These are phyloP conservation scores for Dasyornis broadbenti DNA, from an alignment of 2,113 vertebrate species.

Conservation along the genomic window DNA sequence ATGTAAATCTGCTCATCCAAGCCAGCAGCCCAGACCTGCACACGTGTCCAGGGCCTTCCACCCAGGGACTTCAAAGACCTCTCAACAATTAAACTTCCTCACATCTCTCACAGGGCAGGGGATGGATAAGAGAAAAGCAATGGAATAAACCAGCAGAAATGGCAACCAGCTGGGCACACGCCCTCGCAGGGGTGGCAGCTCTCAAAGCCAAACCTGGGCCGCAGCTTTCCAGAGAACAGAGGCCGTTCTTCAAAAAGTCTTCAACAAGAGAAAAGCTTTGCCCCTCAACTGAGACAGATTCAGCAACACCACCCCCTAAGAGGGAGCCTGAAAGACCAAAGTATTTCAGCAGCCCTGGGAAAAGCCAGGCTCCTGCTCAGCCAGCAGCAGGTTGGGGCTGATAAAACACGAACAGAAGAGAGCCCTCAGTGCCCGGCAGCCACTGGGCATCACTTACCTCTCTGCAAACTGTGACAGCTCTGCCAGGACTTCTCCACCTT, in stretches of 20 bases:
- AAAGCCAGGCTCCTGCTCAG: neutral
- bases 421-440: rapidly evolving
- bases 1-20: neutral
- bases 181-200: neutral
- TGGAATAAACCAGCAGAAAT: neutral
- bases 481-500: rapidly evolving
- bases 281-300: rapidly evolving
- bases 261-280: rapidly evolving
- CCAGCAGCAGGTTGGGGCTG: neutral
- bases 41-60: rapidly evolving
- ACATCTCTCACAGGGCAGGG: neutral
- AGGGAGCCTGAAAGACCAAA: neutral
- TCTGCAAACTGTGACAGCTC: neutral
- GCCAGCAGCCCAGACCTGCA: neutral
- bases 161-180: no score
- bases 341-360: rapidly evolving
- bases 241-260: neutral
- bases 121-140: rapidly evolving
- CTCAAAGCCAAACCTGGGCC: neutral
- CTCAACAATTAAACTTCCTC: neutral
- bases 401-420: neutral
- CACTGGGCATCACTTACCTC: neutral
- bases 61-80: neutral
- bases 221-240: no score
- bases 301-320: rapidly evolving